A percentile compares a stretch with the other conserved stretches of the same genome.
These are phyloP conservation scores for Vespertilio murinus DNA, from an alignment of 2,797 vertebrate genomes.

Conservation along the genomic window DNA sequence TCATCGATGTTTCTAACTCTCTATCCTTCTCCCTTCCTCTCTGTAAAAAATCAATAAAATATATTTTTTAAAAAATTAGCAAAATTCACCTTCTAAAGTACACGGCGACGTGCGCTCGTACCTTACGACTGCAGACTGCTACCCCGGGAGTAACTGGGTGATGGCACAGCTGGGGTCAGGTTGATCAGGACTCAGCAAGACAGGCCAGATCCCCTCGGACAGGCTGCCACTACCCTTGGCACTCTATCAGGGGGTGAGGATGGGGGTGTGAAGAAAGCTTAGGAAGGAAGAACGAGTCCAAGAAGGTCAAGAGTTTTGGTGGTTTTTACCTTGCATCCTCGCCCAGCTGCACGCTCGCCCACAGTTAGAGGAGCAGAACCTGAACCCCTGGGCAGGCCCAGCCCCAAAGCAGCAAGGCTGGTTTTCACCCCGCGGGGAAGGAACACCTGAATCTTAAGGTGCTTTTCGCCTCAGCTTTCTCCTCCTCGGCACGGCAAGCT, in stretches of 20 bases:
- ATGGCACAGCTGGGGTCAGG: too few species aligned
- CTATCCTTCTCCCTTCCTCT: too few species aligned
- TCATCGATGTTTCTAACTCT: too few species aligned
- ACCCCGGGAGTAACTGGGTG: accelerated
- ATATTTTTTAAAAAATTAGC: neutral
- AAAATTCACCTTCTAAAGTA: neutral
- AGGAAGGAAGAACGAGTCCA: neutral
- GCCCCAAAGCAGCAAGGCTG: neutral
- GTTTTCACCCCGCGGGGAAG: neutral
- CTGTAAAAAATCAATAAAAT: too few species aligned
- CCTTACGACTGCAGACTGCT: neutral
- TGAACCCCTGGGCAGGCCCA: neutral
- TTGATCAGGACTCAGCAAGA: too few species aligned
- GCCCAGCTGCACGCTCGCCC: neutral
- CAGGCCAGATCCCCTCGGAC: neutral
- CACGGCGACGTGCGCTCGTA: neutral
- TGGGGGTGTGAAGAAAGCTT: neutral
- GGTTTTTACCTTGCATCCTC: neutral
- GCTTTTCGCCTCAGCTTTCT: neutral
- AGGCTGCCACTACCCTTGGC: neutral
- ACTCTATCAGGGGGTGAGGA: neutral
- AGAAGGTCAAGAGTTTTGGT: neutral
- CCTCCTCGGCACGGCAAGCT: neutral
- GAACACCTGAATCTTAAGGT: neutral
- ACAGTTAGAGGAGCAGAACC: neutral